Base-by-base conservation (phyloP, 2,888 invertebrate genomes). In the Agelastica alni region DNA sequence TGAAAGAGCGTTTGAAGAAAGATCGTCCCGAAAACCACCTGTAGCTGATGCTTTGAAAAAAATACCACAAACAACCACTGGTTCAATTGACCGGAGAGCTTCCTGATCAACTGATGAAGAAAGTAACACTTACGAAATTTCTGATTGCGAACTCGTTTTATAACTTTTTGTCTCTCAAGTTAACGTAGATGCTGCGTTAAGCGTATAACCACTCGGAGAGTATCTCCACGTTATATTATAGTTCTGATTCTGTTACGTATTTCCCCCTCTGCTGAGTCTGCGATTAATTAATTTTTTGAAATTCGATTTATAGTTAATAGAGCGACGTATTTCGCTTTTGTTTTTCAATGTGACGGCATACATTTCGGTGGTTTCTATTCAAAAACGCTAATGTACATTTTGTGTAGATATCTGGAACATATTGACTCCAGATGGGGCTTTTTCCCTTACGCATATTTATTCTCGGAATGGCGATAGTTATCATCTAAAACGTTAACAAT, bases 131-230 rank as follows among this genome's bases (percentile, higher is more conserved):
- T 28, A 44, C 45, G 45, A 45, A 45, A 45, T 34, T 14, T 45
- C 22, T 34, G 32, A 45, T 34, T 45, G 45, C 45, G 34, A 45
- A 45, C 45, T 42, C 16, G 42, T 42, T 42, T 9, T 42, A 16
- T 28, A 22, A 28, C 16, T 43, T 30, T 30, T 30, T 43, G 16
- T 37, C 37, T 37, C 37, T 39, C 37, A 16, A 17, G 16, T 10
- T 20, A 12, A 13, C 37, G 18, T 39, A 39, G 37, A 39, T 39
- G 20, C 43, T 43, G 17, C 43, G 43, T 2, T 43, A 17, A n/a
- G 7, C 37, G 20, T 20, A 18, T 20, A 10, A 39, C 37, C 20
- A 39, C 17, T 16, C 30, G 17, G 17, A 43, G 30, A 30, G 30
- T 39, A n/a, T 39, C 37, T 9, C 17, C 1, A 6, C 10, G 7